Conservation (phyloP, 2,888 invertebrate genomes). For the Caenorhabditis imperialis region DNA sequence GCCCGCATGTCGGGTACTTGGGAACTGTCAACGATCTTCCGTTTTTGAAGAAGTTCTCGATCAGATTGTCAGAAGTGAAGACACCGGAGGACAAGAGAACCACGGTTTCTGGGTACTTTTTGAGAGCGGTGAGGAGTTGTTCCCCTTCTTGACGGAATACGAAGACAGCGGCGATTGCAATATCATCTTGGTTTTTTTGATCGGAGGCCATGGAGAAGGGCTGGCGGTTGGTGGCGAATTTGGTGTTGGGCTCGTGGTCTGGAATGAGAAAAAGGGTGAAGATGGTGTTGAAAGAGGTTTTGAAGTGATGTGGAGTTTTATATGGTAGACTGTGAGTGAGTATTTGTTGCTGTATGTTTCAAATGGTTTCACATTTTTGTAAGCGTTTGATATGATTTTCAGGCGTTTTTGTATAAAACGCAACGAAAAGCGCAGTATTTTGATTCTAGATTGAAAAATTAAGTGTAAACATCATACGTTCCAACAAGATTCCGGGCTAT, state of each 20-base stretch:
- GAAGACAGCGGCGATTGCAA: constrained; percentile 70
- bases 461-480: too few relatives aligned
- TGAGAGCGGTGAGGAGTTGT: constrained; percentile 20
- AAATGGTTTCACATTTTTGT: too few relatives aligned
- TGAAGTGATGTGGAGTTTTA: too few relatives aligned
- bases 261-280: constrained; percentile 32
- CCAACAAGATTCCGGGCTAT: too few relatives aligned
- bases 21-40: constrained; percentile 4
- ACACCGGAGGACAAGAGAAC: constrained; percentile 1
- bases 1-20: constrained; percentile 38
- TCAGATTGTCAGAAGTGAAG: not conserved
- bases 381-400: too few relatives aligned
- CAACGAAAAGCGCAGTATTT: too few relatives aligned
- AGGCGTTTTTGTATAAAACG: too few relatives aligned
- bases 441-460: too few relatives aligned
- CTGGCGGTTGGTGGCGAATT: constrained; percentile 85
- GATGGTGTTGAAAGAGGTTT: too few relatives aligned
- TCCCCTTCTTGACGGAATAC: constrained; percentile 65
- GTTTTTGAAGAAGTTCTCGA: constrained; percentile 12
- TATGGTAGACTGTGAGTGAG: too few relatives aligned
- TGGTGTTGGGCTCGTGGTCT: constrained; percentile 85
- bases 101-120: constrained; percentile 11
- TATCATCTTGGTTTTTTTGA: constrained; percentile 82
- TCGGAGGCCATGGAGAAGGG: constrained; percentile 98
- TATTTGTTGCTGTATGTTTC: too few relatives aligned